phyloP scores from a whole-genome alignment of 92 coral and sea anemone genomes.

The Nematostella vectensis region DNA sequence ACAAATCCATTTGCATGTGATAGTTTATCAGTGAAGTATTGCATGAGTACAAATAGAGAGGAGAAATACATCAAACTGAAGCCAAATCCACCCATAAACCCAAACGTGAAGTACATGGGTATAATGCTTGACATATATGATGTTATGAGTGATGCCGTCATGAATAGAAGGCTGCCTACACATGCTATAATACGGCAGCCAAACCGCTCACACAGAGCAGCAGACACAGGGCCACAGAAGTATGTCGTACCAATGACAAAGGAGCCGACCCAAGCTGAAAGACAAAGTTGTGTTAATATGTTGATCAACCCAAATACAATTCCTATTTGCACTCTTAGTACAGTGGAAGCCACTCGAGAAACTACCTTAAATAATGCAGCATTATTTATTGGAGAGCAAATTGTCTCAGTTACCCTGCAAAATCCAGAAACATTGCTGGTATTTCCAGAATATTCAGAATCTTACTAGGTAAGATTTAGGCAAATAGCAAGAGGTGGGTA shows the following conservation, averaged over 20 bases:
- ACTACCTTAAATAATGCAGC: too few relatives aligned
- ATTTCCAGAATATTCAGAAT: too few relatives aligned
- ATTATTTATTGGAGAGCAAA: too few relatives aligned
- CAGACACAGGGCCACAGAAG: slow-evolving; percentile 60
- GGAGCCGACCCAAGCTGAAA: slow-evolving; percentile 83
- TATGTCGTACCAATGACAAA: slow-evolving; percentile 58
- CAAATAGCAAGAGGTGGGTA: too few relatives aligned
- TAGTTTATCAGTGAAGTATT: slow-evolving; percentile 62
- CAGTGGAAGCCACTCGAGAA: too few relatives aligned
- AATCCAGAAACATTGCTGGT: too few relatives aligned
- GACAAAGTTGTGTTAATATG: too few relatives aligned
- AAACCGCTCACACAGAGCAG: slow-evolving; percentile 48
- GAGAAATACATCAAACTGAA: slow-evolving; percentile 66
- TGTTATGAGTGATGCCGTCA: slow-evolving; percentile 45
- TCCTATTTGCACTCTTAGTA: too few relatives aligned
- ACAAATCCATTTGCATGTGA: slow-evolving; percentile 74
- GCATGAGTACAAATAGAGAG: slow-evolving; percentile 42
- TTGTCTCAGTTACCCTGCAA: too few relatives aligned
- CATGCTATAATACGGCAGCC: slow-evolving; percentile 81
- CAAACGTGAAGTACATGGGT: slow-evolving; percentile 70
- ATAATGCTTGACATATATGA: slow-evolving; percentile 52
- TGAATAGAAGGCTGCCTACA: slow-evolving; percentile 47
- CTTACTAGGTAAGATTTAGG: too few relatives aligned
- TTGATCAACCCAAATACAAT: too few relatives aligned
- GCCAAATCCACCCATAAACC: slow-evolving; percentile 64